Conservation (phyloP, 2,888 invertebrate species). For the Iselma pallidipennis region DNA sequence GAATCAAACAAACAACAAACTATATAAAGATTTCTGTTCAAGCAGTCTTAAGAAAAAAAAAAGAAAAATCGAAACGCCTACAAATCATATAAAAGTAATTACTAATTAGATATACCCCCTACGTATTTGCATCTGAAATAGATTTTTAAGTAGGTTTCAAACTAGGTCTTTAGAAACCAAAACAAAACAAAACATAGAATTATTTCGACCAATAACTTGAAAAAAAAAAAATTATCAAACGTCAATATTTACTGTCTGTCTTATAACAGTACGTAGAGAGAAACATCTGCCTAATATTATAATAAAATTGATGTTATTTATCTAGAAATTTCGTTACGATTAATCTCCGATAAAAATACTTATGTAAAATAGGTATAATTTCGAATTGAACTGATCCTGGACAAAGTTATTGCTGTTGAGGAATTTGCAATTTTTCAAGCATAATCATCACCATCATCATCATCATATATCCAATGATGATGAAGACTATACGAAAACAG, state of each 20-base stretch:
- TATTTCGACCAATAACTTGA: neutral
- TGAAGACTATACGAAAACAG: neutral
- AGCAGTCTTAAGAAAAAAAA: neutral
- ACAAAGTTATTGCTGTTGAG: neutral
- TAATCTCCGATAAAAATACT: neutral
- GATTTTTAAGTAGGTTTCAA: neutral
- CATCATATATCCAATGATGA: neutral
- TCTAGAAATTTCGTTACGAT: neutral
- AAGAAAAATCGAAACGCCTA: neutral
- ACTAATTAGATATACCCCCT: neutral
- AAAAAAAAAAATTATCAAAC: neutral
- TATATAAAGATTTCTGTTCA: neutral
- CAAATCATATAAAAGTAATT: neutral
- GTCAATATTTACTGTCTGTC: neutral
- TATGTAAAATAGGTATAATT: no score
- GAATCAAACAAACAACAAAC: neutral
- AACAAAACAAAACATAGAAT: no score
- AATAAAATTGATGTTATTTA: neutral
- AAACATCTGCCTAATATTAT: neutral
- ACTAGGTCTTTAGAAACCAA: no score
- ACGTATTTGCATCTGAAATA: neutral
- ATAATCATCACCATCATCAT: neutral
- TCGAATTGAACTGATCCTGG: neutral
- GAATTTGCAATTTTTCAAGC: slow-evolving; percentile 15
- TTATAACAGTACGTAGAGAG: neutral